Evolutionary conservation across 2,797 vertebrate species (phyloP).

Genomic region (Graptemys geographica): DNA sequence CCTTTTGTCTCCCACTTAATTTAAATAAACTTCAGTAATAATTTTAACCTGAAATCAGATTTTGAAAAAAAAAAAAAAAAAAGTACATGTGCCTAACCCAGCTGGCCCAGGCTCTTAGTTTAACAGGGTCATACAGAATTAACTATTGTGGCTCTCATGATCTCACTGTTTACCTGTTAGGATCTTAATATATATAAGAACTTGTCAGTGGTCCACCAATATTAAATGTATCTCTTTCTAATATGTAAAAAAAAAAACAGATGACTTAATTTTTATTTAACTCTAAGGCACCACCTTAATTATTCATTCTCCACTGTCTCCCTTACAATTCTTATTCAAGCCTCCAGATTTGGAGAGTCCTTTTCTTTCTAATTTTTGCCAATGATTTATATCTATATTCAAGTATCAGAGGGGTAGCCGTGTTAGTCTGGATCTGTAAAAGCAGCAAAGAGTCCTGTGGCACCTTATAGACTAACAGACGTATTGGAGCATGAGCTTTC

Average conservation of each 20-base stretch:
- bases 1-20: not conserved
- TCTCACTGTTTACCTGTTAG: not conserved
- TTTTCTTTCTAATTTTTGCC: conserved; percentile 11
- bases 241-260: not conserved
- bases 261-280: not conserved
- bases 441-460: no score
- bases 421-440: no score
- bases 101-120: not conserved
- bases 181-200: not conserved
- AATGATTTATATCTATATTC: not conserved
- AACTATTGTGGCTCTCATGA: not conserved
- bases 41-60: not conserved
- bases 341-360: not conserved
- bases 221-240: not conserved
- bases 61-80: not conserved
- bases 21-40: not conserved
- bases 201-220: not conserved
- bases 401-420: no score
- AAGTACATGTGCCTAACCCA: fast-evolving
- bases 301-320: conserved; percentile 31
- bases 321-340: conserved; percentile 17
- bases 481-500: no score
- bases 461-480: no score
- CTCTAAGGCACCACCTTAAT: not conserved
- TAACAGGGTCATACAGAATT: not conserved